A percentile compares a stretch with the other conserved stretches of the same genome.
Evolutionary conservation across 2,888 invertebrate species (phyloP).

Genomic region (Dasypogon diadema): DNA sequence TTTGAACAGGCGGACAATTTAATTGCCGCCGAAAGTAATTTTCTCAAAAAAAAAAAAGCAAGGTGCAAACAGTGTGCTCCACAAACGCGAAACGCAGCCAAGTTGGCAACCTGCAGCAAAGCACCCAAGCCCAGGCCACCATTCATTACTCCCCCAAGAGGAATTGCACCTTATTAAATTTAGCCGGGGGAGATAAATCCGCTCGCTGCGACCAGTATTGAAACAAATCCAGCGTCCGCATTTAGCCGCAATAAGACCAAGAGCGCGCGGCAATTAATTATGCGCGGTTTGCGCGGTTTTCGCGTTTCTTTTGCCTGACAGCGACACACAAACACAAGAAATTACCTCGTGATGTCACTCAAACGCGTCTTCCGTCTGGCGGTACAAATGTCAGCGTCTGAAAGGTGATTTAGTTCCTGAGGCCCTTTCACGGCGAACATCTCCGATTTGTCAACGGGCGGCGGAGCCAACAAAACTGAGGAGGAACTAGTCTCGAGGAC

Average conservation of each 20-base stretch:
- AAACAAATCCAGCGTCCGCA: constrained; percentile 21
- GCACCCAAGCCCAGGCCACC: not conserved
- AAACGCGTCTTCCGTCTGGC: not conserved
- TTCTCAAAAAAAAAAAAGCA: too few relatives aligned
- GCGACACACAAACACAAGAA: not conserved
- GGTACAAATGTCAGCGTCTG: not conserved
- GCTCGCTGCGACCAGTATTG: not conserved
- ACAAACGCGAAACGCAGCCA: not conserved
- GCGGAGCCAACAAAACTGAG: constrained; percentile 1
- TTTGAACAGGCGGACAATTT: too few relatives aligned
- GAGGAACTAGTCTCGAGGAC: not conserved
- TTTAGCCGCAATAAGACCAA: constrained; percentile 36
- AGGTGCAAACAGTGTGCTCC: too few relatives aligned
- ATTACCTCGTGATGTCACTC: constrained; percentile 41
- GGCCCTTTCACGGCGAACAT: constrained; percentile 1
- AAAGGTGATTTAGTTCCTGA: constrained; percentile 12
- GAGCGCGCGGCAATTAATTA: constrained; percentile 3
- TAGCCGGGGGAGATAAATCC: constrained; percentile 26
- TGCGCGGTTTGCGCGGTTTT: not conserved
- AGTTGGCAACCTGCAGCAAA: not conserved
- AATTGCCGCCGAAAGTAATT: too few relatives aligned
- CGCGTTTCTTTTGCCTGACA: not conserved
- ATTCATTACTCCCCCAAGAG: constrained; percentile 21
- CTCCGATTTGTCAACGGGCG: constrained; percentile 29
- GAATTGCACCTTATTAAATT: constrained; percentile 34